phyloP scores from a whole-genome alignment of 2,797 vertebrate species.

The Luscinia luscinia region DNA sequence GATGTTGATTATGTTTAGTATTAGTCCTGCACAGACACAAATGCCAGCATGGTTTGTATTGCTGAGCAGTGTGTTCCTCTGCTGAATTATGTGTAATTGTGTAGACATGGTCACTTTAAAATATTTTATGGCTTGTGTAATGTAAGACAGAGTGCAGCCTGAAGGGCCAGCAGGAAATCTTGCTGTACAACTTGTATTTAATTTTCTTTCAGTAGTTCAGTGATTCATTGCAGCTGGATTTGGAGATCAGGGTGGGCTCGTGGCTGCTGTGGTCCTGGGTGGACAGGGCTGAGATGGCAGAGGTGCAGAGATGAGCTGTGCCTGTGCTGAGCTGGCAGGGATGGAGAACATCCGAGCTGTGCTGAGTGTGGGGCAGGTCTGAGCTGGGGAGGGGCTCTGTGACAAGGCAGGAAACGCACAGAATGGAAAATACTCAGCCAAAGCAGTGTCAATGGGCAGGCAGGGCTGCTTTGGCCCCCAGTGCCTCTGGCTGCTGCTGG shows the following conservation, averaged over 20 bases:
- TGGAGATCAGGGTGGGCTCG: background rate
- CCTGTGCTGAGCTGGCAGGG: no score
- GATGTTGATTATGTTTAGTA: constrained; percentile 49
- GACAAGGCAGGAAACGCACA: no score
- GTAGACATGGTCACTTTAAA: constrained; percentile 66
- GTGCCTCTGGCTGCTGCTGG: background rate
- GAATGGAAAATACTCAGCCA: background rate
- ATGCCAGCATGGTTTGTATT: constrained; percentile 40
- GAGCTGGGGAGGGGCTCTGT: background rate
- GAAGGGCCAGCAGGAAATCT: constrained; percentile 51
- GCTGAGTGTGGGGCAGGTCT: background rate
- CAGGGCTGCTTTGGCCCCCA: background rate
- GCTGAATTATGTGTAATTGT: constrained; percentile 61
- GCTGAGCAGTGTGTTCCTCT: constrained; percentile 29
- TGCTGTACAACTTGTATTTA: constrained; percentile 25
- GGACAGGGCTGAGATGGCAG: background rate
- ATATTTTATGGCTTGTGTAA: constrained; percentile 71
- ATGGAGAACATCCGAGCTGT: no score
- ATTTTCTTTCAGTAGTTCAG: constrained; percentile 36
- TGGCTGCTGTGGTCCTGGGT: background rate
- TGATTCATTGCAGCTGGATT: constrained; percentile 45
- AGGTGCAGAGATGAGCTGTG: background rate
- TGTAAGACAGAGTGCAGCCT: constrained; percentile 32
- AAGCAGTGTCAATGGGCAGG: rapidly evolving
- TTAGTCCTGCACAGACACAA: constrained; percentile 50